Conservation (phyloP, 2,113 vertebrate species). For the Corydoras sp. region DNA sequence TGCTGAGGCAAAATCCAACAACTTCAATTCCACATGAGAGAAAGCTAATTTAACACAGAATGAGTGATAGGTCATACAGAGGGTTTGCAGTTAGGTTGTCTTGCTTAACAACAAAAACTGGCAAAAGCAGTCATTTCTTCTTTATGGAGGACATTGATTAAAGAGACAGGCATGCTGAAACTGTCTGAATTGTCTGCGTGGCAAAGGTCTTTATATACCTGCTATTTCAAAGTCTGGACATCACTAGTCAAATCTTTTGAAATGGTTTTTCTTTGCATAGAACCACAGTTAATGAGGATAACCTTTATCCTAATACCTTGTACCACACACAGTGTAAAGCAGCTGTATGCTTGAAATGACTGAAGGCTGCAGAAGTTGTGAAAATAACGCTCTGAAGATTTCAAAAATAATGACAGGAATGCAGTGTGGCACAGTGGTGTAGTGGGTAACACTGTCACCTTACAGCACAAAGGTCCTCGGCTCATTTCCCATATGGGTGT, state of each 20-base stretch:
- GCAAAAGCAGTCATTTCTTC: constrained; percentile 30
- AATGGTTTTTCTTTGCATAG: neutral
- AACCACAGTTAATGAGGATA: neutral
- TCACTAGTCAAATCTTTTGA: constrained; percentile 20
- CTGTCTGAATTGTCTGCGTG: constrained; percentile 8
- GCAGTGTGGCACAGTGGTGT: too few relatives aligned
- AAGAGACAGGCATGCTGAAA: constrained; percentile 24
- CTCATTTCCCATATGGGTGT: too few relatives aligned
- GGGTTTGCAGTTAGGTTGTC: constrained; percentile 19
- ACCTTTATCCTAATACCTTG: neutral
- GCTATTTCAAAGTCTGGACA: neutral
- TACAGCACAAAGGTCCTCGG: too few relatives aligned
- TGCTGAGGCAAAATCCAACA: constrained; percentile 47
- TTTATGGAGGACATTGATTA: constrained; percentile 32
- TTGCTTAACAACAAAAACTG: constrained; percentile 38
- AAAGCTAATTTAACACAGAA: constrained; percentile 62
- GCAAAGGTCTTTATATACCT: constrained; percentile 22
- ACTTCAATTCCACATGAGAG: constrained; percentile 56
- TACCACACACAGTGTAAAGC: neutral
- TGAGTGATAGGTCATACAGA: constrained; percentile 46
- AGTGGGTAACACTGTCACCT: too few relatives aligned
- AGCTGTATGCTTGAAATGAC: too few relatives aligned
- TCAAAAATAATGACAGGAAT: too few relatives aligned
- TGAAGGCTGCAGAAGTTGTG: too few relatives aligned
- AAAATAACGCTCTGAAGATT: too few relatives aligned